These are phyloP conservation scores for Ephydatia muelleri DNA, from an alignment of 37 sponge, comb jelly and placozoan genomes.

Conservation along the genomic window DNA sequence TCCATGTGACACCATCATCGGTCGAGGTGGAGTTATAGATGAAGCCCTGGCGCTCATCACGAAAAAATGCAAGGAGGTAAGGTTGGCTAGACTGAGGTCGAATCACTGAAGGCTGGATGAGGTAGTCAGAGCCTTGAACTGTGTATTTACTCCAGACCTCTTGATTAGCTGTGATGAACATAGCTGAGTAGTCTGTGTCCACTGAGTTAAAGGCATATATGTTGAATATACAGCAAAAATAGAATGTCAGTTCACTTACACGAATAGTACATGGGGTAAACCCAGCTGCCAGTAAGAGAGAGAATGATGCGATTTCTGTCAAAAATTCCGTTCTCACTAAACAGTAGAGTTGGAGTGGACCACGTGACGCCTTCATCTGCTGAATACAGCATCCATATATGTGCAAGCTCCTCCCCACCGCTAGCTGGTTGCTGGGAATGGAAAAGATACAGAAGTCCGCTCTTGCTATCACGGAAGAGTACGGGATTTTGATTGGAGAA, in stretches of 20 bases:
- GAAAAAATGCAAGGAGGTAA: slow-evolving; percentile 33
- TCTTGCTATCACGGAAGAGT: slow-evolving; percentile 34
- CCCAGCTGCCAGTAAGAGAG: slow-evolving; percentile 33
- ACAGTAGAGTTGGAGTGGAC: slow-evolving; percentile 36
- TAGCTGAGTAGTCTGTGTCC: slow-evolving; percentile 25
- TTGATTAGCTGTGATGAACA: slow-evolving; percentile 36
- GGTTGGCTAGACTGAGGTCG: slow-evolving; percentile 28
- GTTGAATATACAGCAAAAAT: not conserved
- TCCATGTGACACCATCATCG: slow-evolving; percentile 33
- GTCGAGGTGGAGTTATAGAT: slow-evolving; percentile 17
- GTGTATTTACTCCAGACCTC: slow-evolving; percentile 24
- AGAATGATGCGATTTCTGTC: slow-evolving; percentile 67
- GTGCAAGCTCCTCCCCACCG: not conserved
- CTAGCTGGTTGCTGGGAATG: slow-evolving; percentile 73
- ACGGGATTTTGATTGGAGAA: slow-evolving; percentile 81
- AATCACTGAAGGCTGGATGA: slow-evolving; percentile 64
- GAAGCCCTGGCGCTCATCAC: slow-evolving; percentile 43
- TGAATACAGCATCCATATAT: slow-evolving; percentile 13
- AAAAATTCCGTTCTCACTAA: slow-evolving; percentile 51
- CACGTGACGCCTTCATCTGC: slow-evolving; percentile 56
- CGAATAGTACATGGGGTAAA: slow-evolving; percentile 68
- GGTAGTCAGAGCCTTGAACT: slow-evolving; percentile 42
- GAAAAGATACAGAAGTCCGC: slow-evolving; percentile 35
- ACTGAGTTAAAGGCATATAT: not conserved
- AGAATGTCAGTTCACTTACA: slow-evolving; percentile 13